A percentile compares a stretch with the other conserved stretches of the same genome.
Evolutionary conservation across 2,797 vertebrate species (phyloP).

Genomic region (Pseudochirops corinnae): DNA sequence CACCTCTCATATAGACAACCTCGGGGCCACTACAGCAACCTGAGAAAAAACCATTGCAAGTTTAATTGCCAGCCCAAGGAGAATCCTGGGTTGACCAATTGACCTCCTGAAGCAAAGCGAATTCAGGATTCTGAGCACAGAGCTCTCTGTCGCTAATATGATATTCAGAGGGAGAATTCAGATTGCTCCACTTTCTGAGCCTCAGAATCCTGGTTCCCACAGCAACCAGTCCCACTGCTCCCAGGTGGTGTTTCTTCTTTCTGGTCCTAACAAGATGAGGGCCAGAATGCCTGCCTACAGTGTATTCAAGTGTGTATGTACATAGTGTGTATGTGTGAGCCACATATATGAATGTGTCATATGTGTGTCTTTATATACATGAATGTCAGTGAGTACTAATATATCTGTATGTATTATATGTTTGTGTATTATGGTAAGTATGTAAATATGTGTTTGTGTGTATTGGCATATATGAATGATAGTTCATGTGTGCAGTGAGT

Average conservation of each 20-base stretch:
- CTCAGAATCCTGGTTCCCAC: slow-evolving; percentile 40
- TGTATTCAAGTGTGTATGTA: neutral
- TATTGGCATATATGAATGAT: neutral
- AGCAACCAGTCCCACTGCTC: neutral
- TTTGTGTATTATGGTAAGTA: neutral
- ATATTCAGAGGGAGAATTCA: slow-evolving; percentile 56
- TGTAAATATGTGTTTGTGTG: neutral
- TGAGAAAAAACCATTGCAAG: neutral
- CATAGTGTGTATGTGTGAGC: too few species aligned
- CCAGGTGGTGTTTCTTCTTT: neutral
- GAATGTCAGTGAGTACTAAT: neutral
- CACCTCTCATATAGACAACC: neutral
- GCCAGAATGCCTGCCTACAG: neutral
- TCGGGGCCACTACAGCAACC: neutral
- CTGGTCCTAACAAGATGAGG: neutral
- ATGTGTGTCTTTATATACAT: neutral
- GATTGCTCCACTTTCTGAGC: neutral
- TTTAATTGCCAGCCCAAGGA: neutral
- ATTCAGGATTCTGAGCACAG: slow-evolving; percentile 60
- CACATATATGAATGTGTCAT: neutral
- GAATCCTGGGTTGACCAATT: neutral
- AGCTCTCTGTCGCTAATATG: neutral
- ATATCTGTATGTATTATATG: neutral
- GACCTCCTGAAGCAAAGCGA: neutral
- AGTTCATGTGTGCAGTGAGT: neutral